Conservation (phyloP, 2,113 vertebrate genomes). For the Edolisoma coerulescens region DNA sequence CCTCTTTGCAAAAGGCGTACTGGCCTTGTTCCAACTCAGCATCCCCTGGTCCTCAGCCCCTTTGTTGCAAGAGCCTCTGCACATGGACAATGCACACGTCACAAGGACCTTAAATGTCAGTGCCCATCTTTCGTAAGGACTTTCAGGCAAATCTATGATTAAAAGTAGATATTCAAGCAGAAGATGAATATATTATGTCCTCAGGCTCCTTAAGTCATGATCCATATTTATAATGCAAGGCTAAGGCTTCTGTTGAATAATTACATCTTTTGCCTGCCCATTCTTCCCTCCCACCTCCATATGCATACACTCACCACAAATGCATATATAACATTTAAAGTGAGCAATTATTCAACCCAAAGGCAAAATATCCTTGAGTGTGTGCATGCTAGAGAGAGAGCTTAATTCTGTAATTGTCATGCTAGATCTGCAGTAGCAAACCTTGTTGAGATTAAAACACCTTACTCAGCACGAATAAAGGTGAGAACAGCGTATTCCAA, state of each 20-base stretch:
- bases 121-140: neutral
- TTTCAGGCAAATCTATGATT: neutral
- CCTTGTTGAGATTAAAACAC: neutral
- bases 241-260: conserved; percentile 27
- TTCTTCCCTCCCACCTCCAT: neutral
- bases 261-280: neutral
- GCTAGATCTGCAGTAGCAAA: neutral
- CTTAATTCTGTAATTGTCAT: neutral
- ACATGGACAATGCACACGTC: neutral
- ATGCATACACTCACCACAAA: neutral
- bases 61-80: neutral
- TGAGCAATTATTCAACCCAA: conserved; percentile 37
- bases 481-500: neutral
- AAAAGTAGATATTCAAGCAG: conserved; percentile 42
- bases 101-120: conserved; percentile 27
- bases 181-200: conserved; percentile 34
- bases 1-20: neutral
- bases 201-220: conserved; percentile 42
- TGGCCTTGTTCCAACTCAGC: neutral
- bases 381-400: neutral
- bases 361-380: conserved; percentile 20
- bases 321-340: conserved; percentile 23
- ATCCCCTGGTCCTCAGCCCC: neutral
- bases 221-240: conserved; percentile 67
- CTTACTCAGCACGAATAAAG: neutral